Percentiles rank a stretch among this genome's conserved stretches.
phyloP scores from a whole-genome alignment of 2,888 invertebrate genomes.

The Acrocyrtus sp. region DNA sequence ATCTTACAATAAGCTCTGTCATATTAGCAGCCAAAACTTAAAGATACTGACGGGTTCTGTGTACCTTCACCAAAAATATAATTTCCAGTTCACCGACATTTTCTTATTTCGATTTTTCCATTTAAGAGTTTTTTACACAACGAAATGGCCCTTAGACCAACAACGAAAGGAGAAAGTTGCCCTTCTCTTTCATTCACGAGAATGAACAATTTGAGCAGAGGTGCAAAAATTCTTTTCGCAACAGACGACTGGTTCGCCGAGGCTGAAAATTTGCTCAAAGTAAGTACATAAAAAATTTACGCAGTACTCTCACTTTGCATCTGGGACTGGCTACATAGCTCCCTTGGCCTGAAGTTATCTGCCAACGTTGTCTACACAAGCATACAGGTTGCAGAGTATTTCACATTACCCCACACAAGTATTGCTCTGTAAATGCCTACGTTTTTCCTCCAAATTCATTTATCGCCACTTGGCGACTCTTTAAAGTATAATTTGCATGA shows the following conservation, averaged over 20 bases:
- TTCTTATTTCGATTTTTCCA: too few relatives aligned
- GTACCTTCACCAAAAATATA: background rate
- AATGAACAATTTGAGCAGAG: constrained; percentile 69
- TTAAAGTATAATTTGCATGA: too few relatives aligned
- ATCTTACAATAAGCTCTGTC: too few relatives aligned
- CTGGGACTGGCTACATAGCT: too few relatives aligned
- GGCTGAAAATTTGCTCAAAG: constrained; percentile 72
- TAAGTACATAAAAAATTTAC: too few relatives aligned
- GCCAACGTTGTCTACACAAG: too few relatives aligned
- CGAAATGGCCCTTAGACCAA: constrained; percentile 43
- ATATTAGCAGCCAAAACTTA: background rate
- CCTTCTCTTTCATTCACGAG: constrained; percentile 67
- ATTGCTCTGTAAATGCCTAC: background rate
- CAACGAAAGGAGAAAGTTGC: constrained; percentile 70
- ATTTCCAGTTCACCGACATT: background rate
- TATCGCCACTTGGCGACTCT: too few relatives aligned
- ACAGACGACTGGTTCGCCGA: constrained; percentile 75
- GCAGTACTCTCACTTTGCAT: too few relatives aligned
- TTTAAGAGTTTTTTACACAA: background rate
- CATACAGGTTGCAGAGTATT: too few relatives aligned
- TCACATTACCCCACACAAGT: too few relatives aligned
- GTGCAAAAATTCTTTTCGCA: constrained; percentile 72
- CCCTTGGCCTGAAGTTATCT: too few relatives aligned
- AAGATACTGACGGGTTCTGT: background rate
- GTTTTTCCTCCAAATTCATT: constrained; percentile 4